These are phyloP conservation scores for Mormyrus lacerda DNA, from an alignment of 2,113 vertebrate genomes.

Conservation along the genomic window DNA sequence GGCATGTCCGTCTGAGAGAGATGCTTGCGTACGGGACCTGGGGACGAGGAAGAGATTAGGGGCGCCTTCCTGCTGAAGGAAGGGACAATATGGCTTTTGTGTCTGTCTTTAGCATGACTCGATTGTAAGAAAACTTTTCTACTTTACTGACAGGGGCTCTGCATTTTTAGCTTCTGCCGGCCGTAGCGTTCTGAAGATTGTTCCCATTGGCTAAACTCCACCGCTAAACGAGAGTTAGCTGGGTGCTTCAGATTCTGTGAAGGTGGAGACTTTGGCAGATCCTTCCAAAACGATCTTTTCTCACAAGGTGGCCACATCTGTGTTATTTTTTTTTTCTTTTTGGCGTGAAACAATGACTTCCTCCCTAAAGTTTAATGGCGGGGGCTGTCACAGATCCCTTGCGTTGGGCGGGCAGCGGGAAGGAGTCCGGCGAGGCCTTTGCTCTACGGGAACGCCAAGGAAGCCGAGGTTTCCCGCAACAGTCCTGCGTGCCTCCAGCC, in stretches of 20 bases:
- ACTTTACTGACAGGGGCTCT: neutral
- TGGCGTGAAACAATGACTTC: neutral
- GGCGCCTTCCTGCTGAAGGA: neutral
- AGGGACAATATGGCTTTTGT: neutral
- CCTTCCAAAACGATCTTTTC: neutral
- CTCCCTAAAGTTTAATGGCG: neutral
- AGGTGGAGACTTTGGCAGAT: neutral
- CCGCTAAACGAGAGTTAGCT: neutral
- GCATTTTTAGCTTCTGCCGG: neutral
- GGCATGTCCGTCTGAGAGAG: constrained; percentile 37
- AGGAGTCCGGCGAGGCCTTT: neutral
- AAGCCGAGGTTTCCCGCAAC: neutral
- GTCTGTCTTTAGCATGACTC: neutral
- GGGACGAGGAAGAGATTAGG: constrained; percentile 19
- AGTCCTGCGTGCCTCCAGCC: neutral
- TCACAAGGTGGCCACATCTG: neutral
- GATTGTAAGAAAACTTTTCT: neutral
- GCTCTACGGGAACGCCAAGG: neutral
- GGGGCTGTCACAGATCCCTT: neutral
- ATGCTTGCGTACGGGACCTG: constrained; percentile 49
- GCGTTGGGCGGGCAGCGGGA: neutral
- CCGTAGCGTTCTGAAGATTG: neutral
- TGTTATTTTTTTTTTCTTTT: neutral
- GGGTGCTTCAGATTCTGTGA: neutral
- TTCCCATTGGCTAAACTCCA: neutral